Base-by-base conservation (phyloP, 2,797 vertebrate genomes). In the Sebastes hubbsi region DNA sequence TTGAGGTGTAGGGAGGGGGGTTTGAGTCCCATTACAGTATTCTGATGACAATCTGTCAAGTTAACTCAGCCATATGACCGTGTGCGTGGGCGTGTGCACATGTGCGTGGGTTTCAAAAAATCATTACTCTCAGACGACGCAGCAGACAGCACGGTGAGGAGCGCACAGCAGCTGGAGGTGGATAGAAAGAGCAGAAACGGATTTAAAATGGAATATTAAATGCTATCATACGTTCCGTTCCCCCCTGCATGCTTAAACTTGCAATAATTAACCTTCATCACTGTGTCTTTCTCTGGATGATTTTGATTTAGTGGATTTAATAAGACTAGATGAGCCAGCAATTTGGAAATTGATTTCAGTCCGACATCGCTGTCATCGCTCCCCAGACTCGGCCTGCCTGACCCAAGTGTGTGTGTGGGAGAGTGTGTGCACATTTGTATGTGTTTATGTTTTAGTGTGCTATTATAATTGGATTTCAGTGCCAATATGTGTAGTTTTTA, bases 21-120 rank as follows among this genome's bases (percentile, higher is more conserved):
- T 60, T 74, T 83, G 85, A 89, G 90, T 88, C 87, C 90, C 80
- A 95, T 95, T 94, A 94, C 86, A 87, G 82, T 79, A 89, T 90
- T 91, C 80, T 92, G 93, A 93, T 94, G 93, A 92, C 94, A 93
- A 84, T 93, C 92, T 94, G 93, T 94, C 92, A 94, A 87, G 88
- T 88, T 88, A 91, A 92, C 86, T 92, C 89, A 91, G 89, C 88
- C 88, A 88, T 93, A 76, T 88, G 89, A 89, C 83, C 63, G 56
- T 77, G 66, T 78, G 82, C 85, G 88, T 86, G 88, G 63, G 88
- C 56, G 77, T 42, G 68, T 34, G 73, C 38, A 67, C 32, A 25
- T 32, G 46, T 72, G 75, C 42, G 87, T 77, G 82, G 69, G 77
- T 78, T 82, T 88, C 32, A 88, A 82, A 91, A 89, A 82, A 36